Conservation (phyloP, 2,888 invertebrate genomes). For the Synergus japonicus region DNA sequence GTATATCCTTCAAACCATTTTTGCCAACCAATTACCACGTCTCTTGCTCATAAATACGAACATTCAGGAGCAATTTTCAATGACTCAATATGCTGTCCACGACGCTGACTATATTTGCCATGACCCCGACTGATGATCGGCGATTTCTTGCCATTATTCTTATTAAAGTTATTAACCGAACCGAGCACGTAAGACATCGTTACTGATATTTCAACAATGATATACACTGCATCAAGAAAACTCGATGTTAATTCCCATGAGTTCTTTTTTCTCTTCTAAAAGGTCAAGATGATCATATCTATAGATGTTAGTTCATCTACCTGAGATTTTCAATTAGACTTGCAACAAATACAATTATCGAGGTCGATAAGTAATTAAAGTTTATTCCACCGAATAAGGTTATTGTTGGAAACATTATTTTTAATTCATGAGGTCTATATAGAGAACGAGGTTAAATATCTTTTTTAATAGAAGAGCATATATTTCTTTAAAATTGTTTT, state of each 20-base stretch:
- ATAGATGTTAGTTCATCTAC: not conserved
- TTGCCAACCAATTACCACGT: not conserved
- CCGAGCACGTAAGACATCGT: not conserved
- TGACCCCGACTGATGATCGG: slow-evolving; percentile 25
- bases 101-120: not conserved
- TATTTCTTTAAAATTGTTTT: not conserved
- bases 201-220: slow-evolving; percentile 26
- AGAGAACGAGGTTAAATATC: not conserved
- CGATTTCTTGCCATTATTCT: slow-evolving; percentile 26
- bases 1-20: not conserved
- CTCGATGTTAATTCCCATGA: not conserved
- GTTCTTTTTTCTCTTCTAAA: not conserved
- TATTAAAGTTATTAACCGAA: slow-evolving; percentile 27
- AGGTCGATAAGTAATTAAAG: not conserved
- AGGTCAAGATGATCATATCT: slow-evolving; percentile 2
- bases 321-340: not conserved
- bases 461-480: not conserved
- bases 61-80: slow-evolving; percentile 22
- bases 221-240: not conserved
- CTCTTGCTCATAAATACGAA: slow-evolving; percentile 22
- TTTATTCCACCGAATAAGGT: not conserved
- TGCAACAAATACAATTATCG: not conserved
- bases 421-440: not conserved
- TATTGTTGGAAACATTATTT: not conserved
- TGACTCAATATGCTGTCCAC: slow-evolving; percentile 23